A percentile compares a stretch with the other conserved stretches of the same genome.
phyloP scores from a whole-genome alignment of 2,888 invertebrate genomes.

The Andrena flavipes region DNA sequence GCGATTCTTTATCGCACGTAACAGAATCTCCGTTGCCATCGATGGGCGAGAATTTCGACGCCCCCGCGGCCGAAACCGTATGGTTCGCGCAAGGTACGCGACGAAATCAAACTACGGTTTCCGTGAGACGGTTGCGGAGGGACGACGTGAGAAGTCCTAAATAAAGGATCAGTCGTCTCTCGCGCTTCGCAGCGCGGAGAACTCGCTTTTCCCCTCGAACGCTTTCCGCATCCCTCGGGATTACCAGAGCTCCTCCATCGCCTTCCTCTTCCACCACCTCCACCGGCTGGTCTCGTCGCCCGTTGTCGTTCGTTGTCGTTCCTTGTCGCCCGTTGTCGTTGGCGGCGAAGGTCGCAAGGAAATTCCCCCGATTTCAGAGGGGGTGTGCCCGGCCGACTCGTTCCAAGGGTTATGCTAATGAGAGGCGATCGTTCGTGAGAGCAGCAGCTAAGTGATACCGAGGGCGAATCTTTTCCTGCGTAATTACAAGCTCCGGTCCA shows the following conservation, averaged over 20 bases:
- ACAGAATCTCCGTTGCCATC: no score
- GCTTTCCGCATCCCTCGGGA: constrained; percentile 47
- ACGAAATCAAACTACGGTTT: constrained; percentile 26
- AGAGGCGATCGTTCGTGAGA: constrained; percentile 64
- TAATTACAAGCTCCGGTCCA: constrained; percentile 67
- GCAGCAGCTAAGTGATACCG: constrained; percentile 69
- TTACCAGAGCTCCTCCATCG: constrained; percentile 30
- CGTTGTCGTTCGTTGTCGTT: not conserved
- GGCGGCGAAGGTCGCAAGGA: constrained; percentile 21
- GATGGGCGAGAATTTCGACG: constrained; percentile 10
- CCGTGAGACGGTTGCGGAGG: constrained; percentile 16
- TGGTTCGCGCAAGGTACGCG: not conserved
- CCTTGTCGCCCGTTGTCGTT: not conserved
- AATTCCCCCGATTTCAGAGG: constrained; percentile 48
- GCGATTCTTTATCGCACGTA: constrained; percentile 32
- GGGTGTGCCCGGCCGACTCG: constrained; percentile 24
- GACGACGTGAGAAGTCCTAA: constrained; percentile 40
- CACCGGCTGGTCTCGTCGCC: not conserved
- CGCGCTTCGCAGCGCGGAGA: constrained; percentile 27
- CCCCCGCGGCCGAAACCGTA: not conserved
- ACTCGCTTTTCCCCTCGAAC: constrained; percentile 57
- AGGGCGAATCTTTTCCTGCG: constrained; percentile 66
- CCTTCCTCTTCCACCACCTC: not conserved
- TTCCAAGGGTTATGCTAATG: constrained; percentile 72
- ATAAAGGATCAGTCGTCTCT: constrained; percentile 50